Percentiles rank a stretch among this genome's conserved stretches.
Evolutionary conservation across 2,797 vertebrate species (phyloP).

Genomic region (Vultur gryphus): DNA sequence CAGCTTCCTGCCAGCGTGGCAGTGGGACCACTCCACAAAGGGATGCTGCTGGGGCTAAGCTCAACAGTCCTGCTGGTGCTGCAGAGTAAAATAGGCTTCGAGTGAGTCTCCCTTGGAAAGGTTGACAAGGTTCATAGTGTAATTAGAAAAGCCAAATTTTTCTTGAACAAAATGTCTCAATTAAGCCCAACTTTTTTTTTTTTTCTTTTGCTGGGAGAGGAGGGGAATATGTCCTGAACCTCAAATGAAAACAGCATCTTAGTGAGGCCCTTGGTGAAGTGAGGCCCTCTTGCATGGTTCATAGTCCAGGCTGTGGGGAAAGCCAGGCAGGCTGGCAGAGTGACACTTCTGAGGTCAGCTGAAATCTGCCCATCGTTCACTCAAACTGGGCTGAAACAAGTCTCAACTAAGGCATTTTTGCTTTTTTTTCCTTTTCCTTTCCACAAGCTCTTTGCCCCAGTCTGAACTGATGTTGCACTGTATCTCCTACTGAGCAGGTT

Average conservation of each 20-base stretch:
- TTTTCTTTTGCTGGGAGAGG: not conserved
- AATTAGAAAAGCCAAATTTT: not conserved
- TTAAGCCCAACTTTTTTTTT: not conserved
- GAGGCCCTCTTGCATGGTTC: not conserved
- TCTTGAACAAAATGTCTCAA: not conserved
- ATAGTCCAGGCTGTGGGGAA: not conserved
- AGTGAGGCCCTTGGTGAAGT: not conserved
- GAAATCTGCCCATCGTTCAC: not conserved
- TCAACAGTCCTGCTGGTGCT: accelerated
- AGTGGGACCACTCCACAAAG: not conserved
- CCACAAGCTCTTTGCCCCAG: not conserved
- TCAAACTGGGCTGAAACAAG: not conserved
- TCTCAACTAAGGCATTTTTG: not conserved
- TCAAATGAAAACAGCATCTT: not conserved
- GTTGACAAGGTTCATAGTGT: not conserved
- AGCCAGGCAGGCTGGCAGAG: not conserved
- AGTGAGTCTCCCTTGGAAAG: not conserved
- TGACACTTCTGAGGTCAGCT: not conserved
- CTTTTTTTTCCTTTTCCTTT: not conserved
- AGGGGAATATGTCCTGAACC: not conserved
- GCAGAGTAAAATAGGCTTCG: not conserved
- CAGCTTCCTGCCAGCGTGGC: not conserved
- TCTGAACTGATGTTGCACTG: not conserved
- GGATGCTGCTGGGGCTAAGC: not conserved
- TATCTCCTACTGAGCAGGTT: not conserved